A percentile compares a stretch with the other conserved stretches of the same genome.
phyloP scores from a whole-genome alignment of 2,888 invertebrate genomes.

The Lycia hirtaria region DNA sequence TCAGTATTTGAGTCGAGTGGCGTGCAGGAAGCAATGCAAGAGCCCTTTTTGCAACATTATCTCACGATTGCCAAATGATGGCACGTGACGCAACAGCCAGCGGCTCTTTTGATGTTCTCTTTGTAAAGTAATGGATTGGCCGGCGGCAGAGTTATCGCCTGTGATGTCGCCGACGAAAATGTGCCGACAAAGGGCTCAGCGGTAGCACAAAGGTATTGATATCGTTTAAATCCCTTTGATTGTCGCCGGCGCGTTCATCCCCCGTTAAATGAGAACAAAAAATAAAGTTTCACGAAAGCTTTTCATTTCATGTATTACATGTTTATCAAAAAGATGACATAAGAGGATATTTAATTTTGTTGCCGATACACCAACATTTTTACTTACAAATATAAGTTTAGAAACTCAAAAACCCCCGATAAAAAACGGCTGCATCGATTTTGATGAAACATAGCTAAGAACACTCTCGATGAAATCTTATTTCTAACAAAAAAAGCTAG shows the following conservation, averaged over 20 bases:
- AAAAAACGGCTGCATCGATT: no score
- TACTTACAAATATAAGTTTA: no score
- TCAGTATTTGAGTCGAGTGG: constrained; percentile 1
- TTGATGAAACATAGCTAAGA: no score
- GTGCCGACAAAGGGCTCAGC: constrained; percentile 74
- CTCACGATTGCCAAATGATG: constrained; percentile 55
- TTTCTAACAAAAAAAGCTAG: no score
- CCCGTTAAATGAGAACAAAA: constrained; percentile 49
- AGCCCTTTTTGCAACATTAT: constrained; percentile 37
- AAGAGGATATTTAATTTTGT: no score
- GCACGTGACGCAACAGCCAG: constrained; percentile 70
- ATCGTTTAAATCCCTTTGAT: constrained; percentile 80
- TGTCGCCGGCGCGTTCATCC: constrained; percentile 64
- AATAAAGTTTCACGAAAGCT: constrained; percentile 27
- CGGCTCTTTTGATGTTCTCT: constrained; percentile 75
- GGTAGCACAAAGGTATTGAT: constrained; percentile 81
- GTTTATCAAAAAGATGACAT: constrained; percentile 17
- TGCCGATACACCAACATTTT: no score
- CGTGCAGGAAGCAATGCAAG: constrained; percentile 19
- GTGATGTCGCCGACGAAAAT: constrained; percentile 65
- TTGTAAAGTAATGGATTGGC: constrained; percentile 72
- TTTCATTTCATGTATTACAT: no score
- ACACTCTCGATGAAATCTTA: no score
- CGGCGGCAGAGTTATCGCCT: constrained; percentile 64
- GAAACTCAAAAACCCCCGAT: no score